Evolutionary conservation across 2,113 vertebrate species (phyloP), one percentile per base, ranked within the genome.

Genomic region (Etheostoma cragini): DNA sequence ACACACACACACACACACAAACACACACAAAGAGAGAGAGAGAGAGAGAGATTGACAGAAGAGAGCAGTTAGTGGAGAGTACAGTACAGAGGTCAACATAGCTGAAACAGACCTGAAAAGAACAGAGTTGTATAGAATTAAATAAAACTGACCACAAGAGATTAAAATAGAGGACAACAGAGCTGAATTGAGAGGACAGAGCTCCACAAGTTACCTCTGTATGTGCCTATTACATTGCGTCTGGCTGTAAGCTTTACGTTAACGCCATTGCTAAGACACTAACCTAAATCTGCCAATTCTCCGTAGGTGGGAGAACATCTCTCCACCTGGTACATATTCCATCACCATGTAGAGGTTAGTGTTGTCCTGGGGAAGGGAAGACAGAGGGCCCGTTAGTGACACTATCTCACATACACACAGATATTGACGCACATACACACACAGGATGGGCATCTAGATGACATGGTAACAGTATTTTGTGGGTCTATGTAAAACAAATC

Each of bases 301-400:
- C 81, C 97, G 95, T 91, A 98, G 92, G 90, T 98, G 97, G 69
- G 97, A 98, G 89, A 98, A 98, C 97, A 97, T 98, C 92, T 98
- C 97, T 56, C 97, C 96, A 11, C 97, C 97, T 7, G 96, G 96
- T 53, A 98, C 95, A 17, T 98, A 98, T 78, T 98, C 97, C 97
- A 98, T 97, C 91, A 98, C 95, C 97, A 98, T 98, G 94, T 98
- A 97, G 78, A 98, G 95, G 90, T 97, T 97, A 24, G 96, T 95
- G 93, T 97, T 97, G 93, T 98, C 97, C 96, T 97, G 85, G 22
- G 68, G 72, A 78, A 81, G 15, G 67, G 47, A 76, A 82, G 66
- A 85, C 33, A 52, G 42, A 69, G n/a, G 47, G 50, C 11, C 5
- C 13, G 78, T 87, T 85, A 84, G 81, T 79, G 56, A 64, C 84